phyloP scores from a whole-genome alignment of 2,797 vertebrate species.

The Ciconia nigra region DNA sequence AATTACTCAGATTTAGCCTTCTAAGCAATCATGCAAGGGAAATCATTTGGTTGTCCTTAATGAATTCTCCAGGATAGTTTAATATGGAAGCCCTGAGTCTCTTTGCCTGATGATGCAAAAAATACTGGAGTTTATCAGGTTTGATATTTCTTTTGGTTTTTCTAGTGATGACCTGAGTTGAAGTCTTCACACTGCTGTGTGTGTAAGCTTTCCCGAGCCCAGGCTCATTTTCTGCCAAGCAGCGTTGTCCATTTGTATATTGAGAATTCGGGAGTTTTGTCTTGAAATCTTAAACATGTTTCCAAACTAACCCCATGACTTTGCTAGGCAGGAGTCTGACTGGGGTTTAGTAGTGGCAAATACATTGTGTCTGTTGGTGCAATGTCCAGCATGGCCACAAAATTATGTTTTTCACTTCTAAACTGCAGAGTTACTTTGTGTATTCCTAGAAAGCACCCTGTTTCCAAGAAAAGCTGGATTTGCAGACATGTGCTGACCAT shows the following conservation, averaged over 20 bases:
- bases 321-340: not conserved
- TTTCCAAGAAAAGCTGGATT: not conserved
- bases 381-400: not conserved
- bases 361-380: accelerated
- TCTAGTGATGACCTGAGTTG: not conserved
- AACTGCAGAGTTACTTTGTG: not conserved
- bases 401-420: not conserved
- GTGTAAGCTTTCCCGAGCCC: not conserved
- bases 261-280: not conserved
- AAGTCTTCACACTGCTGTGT: not conserved
- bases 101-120: not conserved
- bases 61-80: not conserved
- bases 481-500: accelerated
- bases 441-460: not conserved
- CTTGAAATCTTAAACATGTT: not conserved
- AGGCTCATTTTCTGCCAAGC: not conserved
- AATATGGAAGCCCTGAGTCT: not conserved
- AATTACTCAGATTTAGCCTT: not conserved
- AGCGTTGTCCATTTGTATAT: accelerated
- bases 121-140: not conserved
- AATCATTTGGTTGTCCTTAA: not conserved
- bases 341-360: not conserved
- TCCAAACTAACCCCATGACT: not conserved
- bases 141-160: not conserved
- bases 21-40: not conserved